Percentiles rank a stretch among this genome's conserved stretches.
Evolutionary conservation across 2,888 invertebrate species (phyloP).

Genomic region (Geotrupes spiniger): DNA sequence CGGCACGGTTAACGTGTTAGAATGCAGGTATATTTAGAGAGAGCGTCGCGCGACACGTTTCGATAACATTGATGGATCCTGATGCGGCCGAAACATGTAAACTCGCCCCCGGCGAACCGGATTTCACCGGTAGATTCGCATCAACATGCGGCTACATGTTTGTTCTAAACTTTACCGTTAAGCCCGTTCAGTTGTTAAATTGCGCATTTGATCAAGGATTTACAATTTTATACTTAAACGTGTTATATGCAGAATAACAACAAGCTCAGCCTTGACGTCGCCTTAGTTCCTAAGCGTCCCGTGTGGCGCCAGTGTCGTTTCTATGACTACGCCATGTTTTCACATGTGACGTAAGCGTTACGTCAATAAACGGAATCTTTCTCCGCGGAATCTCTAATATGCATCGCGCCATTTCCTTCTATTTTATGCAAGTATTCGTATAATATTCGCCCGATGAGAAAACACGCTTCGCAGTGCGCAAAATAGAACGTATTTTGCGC

Average conservation of each 20-base stretch:
- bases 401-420: constrained; percentile 14
- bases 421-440: constrained; percentile 14
- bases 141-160: too few species aligned
- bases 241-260: neutral
- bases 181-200: neutral
- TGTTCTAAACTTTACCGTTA: too few species aligned
- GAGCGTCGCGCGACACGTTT: too few species aligned
- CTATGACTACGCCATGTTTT: constrained; percentile 47
- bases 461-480: too few species aligned
- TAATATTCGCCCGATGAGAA: neutral
- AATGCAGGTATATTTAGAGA: too few species aligned
- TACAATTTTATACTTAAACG: too few species aligned
- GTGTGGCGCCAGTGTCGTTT: constrained; percentile 41
- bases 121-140: too few species aligned
- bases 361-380: constrained; percentile 30
- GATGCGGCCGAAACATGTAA: too few species aligned
- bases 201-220: neutral
- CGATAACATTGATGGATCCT: too few species aligned
- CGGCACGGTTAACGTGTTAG: too few species aligned
- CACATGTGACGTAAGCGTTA: constrained; percentile 41
- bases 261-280: constrained; percentile 11
- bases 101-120: too few species aligned
- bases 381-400: constrained; percentile 19
- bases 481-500: too few species aligned
- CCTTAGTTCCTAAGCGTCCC: constrained; percentile 31